Evolutionary conservation across 2,797 vertebrate genomes (phyloP), one percentile per base, ranked within the genome.

Genomic region (Platalea minor): DNA sequence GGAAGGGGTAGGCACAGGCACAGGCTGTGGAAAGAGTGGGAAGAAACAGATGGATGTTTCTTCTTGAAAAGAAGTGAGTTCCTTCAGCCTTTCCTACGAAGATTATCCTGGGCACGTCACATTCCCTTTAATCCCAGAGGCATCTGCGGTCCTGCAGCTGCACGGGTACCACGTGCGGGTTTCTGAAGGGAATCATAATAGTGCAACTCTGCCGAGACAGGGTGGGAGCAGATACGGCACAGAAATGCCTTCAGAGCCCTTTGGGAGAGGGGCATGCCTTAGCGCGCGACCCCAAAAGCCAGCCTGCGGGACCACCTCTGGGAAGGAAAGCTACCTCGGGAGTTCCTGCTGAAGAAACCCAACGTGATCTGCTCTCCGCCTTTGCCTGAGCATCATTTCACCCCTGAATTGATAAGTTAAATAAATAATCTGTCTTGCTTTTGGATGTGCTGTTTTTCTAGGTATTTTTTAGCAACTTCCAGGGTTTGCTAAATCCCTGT

Each of bases 251-350:
- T 86, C 69, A 53, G 86, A 92, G 45, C 20, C 61, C 45, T 57
- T 53, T 64, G 56, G n/a, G 41, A 81, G 41, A 85, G 21, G 13
- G 33, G 4, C 51, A 13, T 29, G 11, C 28, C 53, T 53, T n/a
- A 45, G 28, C 1, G 1, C 13, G 17, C 2, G 8, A 41, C 11
- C 54, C 67, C 64, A 50, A 76, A 79, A 85, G 12, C 39, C 37
- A 68, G 43, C 9, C 33, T 57, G 7, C 1, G 1, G 43, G 5
- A 17, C 0, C 0, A 19, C 33, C 17, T 75, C 48, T 61, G 59
- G 7, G 54, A 67, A 82, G 14, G 1, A 39, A 39, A 69, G 41
- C 23, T 76, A 28, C 24, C 20, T 77, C 2, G 0, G 69, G 41
- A 74, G 76, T 41, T 83, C 50, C 37, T 37, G 17, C 24, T 48